Conservation (phyloP, 2,797 vertebrate species). For the Capromys pilorides region DNA sequence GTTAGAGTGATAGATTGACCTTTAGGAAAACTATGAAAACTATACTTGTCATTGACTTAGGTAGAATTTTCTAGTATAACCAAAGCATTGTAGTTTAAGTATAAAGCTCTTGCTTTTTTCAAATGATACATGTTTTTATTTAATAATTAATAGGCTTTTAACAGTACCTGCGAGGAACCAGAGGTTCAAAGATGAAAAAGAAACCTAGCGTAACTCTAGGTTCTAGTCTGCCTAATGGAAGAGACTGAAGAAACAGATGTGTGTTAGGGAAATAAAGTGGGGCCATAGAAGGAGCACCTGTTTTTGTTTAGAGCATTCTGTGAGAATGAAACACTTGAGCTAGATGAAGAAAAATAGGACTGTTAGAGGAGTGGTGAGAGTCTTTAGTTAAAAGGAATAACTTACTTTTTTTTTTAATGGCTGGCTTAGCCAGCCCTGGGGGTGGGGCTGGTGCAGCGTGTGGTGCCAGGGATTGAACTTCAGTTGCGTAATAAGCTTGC, state of each 20-base stretch:
- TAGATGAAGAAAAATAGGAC: constrained; percentile 21
- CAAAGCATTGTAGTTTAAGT: constrained; percentile 47
- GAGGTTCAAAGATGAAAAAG: constrained; percentile 38
- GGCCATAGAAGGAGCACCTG: background rate
- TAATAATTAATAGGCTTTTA: constrained; percentile 6
- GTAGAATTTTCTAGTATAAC: constrained; percentile 26
- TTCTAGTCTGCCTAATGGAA: constrained; percentile 12
- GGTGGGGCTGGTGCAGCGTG: no score
- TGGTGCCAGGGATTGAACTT: no score
- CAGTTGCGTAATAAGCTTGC: no score
- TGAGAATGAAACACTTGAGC: constrained; percentile 14
- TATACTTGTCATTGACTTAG: constrained; percentile 32
- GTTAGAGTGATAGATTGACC: constrained; percentile 24
- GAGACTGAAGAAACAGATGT: background rate
- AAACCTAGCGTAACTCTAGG: background rate
- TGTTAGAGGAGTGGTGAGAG: background rate
- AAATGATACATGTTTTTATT: constrained; percentile 19
- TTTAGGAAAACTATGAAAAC: constrained; percentile 6
- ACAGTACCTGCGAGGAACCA: background rate
- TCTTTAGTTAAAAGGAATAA: constrained; percentile 45
- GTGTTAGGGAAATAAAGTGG: background rate
- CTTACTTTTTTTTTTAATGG: no score
- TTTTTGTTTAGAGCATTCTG: background rate
- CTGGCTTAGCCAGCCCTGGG: no score
- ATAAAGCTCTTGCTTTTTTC: constrained; percentile 24